Evolutionary conservation across 2,888 invertebrate species (phyloP), one percentile per base, ranked within the genome.

Genomic region (Drosophila neotestacea): DNA sequence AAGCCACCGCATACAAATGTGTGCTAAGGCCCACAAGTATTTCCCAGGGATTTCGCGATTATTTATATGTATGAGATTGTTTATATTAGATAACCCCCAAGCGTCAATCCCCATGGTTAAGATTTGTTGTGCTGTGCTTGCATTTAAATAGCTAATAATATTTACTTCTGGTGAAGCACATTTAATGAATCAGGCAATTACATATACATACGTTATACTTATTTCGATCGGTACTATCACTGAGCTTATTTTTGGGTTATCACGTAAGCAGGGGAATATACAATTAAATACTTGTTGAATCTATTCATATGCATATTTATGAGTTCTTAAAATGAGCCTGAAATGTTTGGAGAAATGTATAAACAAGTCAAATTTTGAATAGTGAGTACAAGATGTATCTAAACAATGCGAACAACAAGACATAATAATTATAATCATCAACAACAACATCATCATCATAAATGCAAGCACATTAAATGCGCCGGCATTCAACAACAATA

Each of bases 381-480:
- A 22, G 16, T 1, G 22, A 22, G 16, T 1, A 36, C 7, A 16
- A 22, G 7, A 10, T 30, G 39, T 56, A 56, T 54, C 52, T 54
- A 54, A 54, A 41, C 52, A 41, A 39, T 34, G 27, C 39, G 39
- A 52, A 39, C 47, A 61, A 22, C 22, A 22, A 22, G 6, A 16
- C n/a, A 73, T 34, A 55, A 65, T 39, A 58, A 69, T 41, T 60
- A 55, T n/a, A 42, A 60, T 54, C 65, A 58, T 50, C 65, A 62
- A 38, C 38, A 39, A 28, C n/a, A 54, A 30, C 54, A 54, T 32
- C 6, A 44, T 56, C 51, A 46, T 68, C 63, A 71, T 62, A 63
- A 75, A 67, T 78, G 73, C 66, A 80, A 55, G 50, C 77, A 68
- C 64, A 70, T 66, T 69, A 71, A 79, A 69, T 71, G 79, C 76